These are phyloP conservation scores for Echinometra lucunter DNA, from an alignment of 53 echinoderm and acorn worm genomes.

Conservation along the genomic window DNA sequence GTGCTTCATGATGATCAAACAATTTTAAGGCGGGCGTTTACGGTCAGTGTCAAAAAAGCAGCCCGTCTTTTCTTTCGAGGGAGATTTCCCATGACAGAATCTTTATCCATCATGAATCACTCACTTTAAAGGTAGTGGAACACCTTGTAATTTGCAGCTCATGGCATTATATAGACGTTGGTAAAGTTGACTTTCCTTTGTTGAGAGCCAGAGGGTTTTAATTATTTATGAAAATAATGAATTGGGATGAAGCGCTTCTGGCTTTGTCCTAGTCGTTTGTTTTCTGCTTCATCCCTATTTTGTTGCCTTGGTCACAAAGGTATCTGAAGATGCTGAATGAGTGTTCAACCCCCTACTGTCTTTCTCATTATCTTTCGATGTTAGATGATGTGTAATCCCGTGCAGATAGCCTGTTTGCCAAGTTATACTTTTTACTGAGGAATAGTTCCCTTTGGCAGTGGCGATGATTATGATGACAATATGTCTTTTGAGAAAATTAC, in stretches of 20 bases:
- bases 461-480: neutral
- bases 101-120: neutral
- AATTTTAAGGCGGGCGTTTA: too few relatives aligned
- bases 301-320: neutral
- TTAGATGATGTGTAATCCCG: neutral
- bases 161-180: neutral
- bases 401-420: neutral
- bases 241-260: too few relatives aligned
- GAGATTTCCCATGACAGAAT: neutral
- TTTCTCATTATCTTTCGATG: neutral
- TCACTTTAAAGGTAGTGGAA: neutral
- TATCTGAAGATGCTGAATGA: neutral
- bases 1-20: too few relatives aligned
- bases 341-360: neutral
- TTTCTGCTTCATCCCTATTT: neutral
- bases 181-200: neutral
- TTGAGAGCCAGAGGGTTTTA: too few relatives aligned
- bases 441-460: neutral
- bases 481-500: neutral
- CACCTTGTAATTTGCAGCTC: neutral
- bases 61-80: neutral
- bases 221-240: too few relatives aligned
- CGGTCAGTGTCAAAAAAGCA: too few relatives aligned
- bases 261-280: too few relatives aligned
- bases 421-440: neutral